These are phyloP conservation scores for Taenaris catops DNA, from an alignment of 2,888 invertebrate genomes.

Conservation along the genomic window DNA sequence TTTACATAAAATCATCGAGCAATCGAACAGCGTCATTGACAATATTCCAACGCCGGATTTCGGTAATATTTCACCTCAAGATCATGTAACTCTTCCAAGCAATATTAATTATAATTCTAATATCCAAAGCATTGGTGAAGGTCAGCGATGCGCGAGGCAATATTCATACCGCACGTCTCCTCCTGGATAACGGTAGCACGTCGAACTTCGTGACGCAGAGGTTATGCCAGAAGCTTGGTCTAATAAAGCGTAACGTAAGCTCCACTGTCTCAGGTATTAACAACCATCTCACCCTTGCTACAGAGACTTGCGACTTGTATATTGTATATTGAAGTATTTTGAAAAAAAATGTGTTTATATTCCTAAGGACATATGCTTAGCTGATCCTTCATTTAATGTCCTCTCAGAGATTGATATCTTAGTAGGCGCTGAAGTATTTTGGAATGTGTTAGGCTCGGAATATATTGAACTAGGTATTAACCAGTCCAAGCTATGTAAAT, in stretches of 20 bases:
- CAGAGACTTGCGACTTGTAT: conserved; percentile 22
- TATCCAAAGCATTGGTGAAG: conserved; percentile 1
- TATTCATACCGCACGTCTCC: neutral
- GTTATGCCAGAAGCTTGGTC: conserved; percentile 21
- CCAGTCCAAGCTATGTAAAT: conserved; percentile 7
- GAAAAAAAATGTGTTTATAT: no score
- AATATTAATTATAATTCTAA: no score
- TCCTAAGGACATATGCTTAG: conserved; percentile 5
- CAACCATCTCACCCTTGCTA: conserved; percentile 15
- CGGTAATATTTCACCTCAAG: no score
- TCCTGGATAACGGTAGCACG: conserved; percentile 10
- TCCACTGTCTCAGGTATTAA: conserved; percentile 29
- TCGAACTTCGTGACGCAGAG: conserved; percentile 18
- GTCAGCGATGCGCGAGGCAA: conserved; percentile 12
- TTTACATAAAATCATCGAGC: no score
- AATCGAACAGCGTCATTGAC: no score
- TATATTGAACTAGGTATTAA: conserved; percentile 5
- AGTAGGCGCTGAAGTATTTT: conserved; percentile 21
- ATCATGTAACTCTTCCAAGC: no score
- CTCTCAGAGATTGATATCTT: conserved; percentile 20
- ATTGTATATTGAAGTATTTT: no score
- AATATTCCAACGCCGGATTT: no score
- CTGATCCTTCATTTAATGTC: conserved; percentile 12
- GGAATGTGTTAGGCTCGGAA: conserved; percentile 1
- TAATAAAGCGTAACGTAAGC: conserved; percentile 15